Conservation (phyloP, 2,888 invertebrate genomes). For the Luperina testacea region DNA sequence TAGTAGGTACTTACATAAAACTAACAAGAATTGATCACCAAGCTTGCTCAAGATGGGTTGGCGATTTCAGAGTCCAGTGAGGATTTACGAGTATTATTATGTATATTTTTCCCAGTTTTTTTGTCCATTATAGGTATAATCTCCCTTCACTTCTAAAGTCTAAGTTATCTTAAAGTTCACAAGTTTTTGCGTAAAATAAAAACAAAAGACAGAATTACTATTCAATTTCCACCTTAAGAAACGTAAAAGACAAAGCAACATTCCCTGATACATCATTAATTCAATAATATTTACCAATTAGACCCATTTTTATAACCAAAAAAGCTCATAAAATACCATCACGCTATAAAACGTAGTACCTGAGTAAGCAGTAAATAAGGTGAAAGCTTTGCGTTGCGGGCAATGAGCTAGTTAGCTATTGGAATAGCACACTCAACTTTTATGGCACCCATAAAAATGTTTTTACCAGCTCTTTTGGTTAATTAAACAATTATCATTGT, state of each 20-base stretch:
- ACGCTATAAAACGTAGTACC: slow-evolving; percentile 65
- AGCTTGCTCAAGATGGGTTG: too few species aligned
- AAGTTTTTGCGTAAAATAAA: slow-evolving; percentile 9
- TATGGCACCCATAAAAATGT: slow-evolving; percentile 63
- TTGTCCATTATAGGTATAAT: too few species aligned
- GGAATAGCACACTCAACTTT: slow-evolving; percentile 62
- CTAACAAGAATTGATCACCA: too few species aligned
- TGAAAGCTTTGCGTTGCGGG: slow-evolving; percentile 50
- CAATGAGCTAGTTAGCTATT: slow-evolving; percentile 61
- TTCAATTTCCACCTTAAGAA: background rate
- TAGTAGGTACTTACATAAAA: too few species aligned
- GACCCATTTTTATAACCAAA: slow-evolving; percentile 59
- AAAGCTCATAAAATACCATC: slow-evolving; percentile 65
- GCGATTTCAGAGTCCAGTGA: too few species aligned
- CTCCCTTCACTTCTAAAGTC: background rate
- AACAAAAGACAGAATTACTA: background rate
- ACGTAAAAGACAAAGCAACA: slow-evolving; percentile 34
- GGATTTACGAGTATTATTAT: too few species aligned
- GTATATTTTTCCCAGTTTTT: background rate
- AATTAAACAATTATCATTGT: slow-evolving; percentile 69
- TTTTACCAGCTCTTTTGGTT: slow-evolving; percentile 64
- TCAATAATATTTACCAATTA: slow-evolving; percentile 60
- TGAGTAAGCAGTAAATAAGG: slow-evolving; percentile 66
- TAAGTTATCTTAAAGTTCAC: background rate
- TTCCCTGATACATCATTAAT: slow-evolving; percentile 43